Base-by-base conservation (phyloP, 2,888 invertebrate genomes). In the Lymantria monacha region DNA sequence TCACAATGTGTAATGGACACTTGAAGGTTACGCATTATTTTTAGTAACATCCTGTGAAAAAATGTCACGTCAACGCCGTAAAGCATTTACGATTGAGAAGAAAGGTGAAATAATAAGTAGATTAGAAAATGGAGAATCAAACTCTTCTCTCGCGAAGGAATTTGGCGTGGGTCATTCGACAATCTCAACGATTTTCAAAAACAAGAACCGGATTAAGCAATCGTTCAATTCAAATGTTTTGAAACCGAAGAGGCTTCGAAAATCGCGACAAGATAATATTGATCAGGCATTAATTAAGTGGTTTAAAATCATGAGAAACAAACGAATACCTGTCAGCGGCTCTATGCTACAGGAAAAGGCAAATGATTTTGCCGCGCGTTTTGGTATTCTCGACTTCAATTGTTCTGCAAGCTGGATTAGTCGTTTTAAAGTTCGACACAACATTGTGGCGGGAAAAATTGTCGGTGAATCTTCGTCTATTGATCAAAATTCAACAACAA, bases 191-290 rank as follows among this genome's bases (percentile, higher is more conserved):
- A 57, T 57, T 45, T 45, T 31, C 22, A 64, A 60, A 54, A 60
- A 64, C 49, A 63, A 59, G 51, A 42, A 63, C 46, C 49, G 44
- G 11, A 61, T 63, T 48, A 53, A 61, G 48, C 42, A 50, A 46
- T 47, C 46, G 37, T 61, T 58, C 50, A 60, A 55, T 58, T 53
- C 57, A 45, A 67, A 65, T 59, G 57, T 58, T 59, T 61, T 61
- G 48, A 65, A 63, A 65, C 45, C 44, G 46, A 67, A 62, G 36
- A 45, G 45, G 45, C 45, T 45, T 37, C 37, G 37, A 37, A 37
- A 37, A 37, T 37, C 37, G n/a, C 37, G 37, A 10, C 37, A 37
- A 37, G 37, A 37, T 7, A 30, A 30, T 37, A 11, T 37, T 37
- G 37, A 37, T 37, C 37, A 44, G 37, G 43, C 61, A 37, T 55